Base-by-base conservation (phyloP, 2,888 invertebrate genomes). In the Agrotis clavis region DNA sequence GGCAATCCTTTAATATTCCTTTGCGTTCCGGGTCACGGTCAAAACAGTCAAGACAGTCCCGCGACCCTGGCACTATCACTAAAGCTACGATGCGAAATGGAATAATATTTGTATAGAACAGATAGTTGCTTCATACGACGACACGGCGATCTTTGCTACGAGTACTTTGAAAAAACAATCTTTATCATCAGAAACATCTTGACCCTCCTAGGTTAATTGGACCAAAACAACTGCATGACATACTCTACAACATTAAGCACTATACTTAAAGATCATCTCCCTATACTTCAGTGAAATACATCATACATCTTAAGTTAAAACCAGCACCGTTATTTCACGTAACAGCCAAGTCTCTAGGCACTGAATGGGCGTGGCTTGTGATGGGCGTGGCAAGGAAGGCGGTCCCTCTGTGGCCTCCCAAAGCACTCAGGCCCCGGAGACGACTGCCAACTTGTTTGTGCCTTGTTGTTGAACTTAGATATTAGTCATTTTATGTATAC, bases 371-470 rank as follows among this genome's bases (percentile, higher is more conserved):
- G 96, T 94, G 94, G 90, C 89, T 54, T 85, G 62, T 19, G 76
- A 85, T 92, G 89, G 96, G 96, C 96, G 96, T 92, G 93, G 91
- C 91, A 59, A 81, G 75, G 81, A 86, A 90, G 93, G 90, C 92
- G 92, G 93, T 88, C 92, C 94, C 91, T 91, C 81, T 75, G 94
- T 89, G 94, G 88, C 94, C 93, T 95, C 95, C 94, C 94, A 92
- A 86, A 90, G 92, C 92, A 92, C 92, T 92, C 88, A 83, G 89
- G 90, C 92, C 91, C 88, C 83, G 75, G 91, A 92, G 92, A 90
- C 87, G 87, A 61, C 87, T 88, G 87, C 86, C 86, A 88, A 93
- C 92, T 94, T 93, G 92, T 92, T 92, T 90, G 92, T 92, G 89
- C 90, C 83, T 90, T 92, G 88, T 89, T 89, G 89, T 88, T 89